These are phyloP conservation scores for Pontoporia blainvillei DNA, from an alignment of 2,113 vertebrate species.

Conservation along the genomic window DNA sequence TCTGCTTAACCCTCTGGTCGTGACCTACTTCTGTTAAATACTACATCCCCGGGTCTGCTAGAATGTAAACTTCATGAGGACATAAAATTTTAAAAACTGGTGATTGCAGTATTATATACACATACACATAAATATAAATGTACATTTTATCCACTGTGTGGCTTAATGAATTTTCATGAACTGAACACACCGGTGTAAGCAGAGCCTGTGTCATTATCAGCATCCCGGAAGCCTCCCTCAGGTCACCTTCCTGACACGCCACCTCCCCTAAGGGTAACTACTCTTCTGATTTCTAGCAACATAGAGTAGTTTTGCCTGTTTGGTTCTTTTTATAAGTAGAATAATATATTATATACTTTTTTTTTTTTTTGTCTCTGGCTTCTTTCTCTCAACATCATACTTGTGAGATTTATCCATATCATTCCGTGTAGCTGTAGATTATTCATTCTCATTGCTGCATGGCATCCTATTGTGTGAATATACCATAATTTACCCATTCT, in stretches of 20 bases:
- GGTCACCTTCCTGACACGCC: neutral
- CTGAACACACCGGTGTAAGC: neutral
- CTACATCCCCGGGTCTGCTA: neutral
- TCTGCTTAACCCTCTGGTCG: neutral
- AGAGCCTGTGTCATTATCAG: neutral
- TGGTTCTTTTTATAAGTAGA: neutral
- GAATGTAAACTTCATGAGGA: neutral
- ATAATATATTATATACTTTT: neutral
- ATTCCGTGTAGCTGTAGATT: neutral
- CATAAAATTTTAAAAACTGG: neutral
- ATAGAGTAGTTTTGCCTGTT: neutral
- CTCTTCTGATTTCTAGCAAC: neutral
- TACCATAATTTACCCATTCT: neutral
- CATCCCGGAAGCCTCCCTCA: neutral
- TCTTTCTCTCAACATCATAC: neutral
- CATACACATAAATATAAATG: neutral
- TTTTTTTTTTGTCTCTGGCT: neutral
- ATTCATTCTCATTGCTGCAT: neutral
- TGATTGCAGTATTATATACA: neutral
- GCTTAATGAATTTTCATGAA: slow-evolving; percentile 8
- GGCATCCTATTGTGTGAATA: neutral
- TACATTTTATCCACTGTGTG: no score
- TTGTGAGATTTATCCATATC: neutral
- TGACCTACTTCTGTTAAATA: neutral
- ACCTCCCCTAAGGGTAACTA: neutral